Evolutionary conservation across 2,797 vertebrate genomes (phyloP).

Genomic region (Sarcophilus harrisii): DNA sequence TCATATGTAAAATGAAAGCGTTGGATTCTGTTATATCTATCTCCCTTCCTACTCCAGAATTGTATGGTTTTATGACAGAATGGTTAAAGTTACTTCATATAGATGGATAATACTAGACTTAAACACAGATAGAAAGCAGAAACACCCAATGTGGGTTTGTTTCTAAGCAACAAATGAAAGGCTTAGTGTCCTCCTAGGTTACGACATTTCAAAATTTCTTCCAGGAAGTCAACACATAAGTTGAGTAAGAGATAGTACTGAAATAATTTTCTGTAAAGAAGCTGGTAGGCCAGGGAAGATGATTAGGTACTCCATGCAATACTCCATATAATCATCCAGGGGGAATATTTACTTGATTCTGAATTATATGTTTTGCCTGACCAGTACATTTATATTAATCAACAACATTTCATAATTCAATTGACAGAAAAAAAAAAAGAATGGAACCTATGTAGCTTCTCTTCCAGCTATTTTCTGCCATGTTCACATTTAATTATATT

Average conservation of each 20-base stretch:
- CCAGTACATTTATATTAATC: neutral
- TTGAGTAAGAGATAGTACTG: neutral
- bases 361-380: neutral
- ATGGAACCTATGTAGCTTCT: conserved; percentile 2
- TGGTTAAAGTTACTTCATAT: neutral
- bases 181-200: neutral
- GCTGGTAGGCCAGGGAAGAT: neutral
- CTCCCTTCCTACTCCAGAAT: neutral
- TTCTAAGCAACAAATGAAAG: conserved; percentile 47
- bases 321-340: conserved; percentile 18
- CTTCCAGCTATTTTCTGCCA: neutral
- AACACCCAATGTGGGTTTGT: neutral
- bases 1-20: neutral
- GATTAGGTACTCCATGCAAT: neutral
- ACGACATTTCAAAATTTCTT: conserved; percentile 40
- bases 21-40: neutral
- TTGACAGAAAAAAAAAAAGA: neutral
- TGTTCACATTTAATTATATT: neutral
- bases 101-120: neutral
- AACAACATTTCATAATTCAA: conserved; percentile 10
- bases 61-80: neutral
- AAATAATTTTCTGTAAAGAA: conserved; percentile 22
- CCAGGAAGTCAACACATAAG: conserved; percentile 36
- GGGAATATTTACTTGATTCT: conserved; percentile 15
- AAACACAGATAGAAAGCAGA: conserved; percentile 1